Evolutionary conservation across 2,888 invertebrate species (phyloP).

Genomic region (Tridacna gigas): DNA sequence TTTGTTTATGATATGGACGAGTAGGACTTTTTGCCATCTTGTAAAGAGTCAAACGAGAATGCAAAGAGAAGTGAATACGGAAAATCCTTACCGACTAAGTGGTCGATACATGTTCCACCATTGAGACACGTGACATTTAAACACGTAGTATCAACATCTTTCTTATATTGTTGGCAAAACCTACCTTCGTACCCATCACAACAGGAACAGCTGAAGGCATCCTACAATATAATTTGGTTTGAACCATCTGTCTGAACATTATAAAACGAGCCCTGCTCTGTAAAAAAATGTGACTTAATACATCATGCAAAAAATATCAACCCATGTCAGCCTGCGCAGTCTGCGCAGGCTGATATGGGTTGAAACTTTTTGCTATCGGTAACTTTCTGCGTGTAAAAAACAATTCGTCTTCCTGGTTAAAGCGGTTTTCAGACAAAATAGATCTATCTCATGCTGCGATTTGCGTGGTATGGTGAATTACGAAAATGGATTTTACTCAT

Average conservation of each 20-base stretch:
- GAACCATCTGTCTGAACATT: not conserved
- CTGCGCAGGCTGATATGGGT: not conserved
- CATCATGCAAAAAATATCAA: not conserved
- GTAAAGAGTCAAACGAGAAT: too few relatives aligned
- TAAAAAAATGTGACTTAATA: not conserved
- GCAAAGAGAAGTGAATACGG: too few relatives aligned
- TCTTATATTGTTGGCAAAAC: not conserved
- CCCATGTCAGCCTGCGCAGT: not conserved
- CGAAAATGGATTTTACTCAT: too few relatives aligned
- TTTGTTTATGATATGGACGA: too few relatives aligned
- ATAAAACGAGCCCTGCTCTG: not conserved
- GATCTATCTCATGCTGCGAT: too few relatives aligned
- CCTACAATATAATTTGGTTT: not conserved
- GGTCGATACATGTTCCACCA: slow-evolving; percentile 9
- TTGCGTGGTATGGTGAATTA: too few relatives aligned
- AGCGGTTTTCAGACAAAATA: too few relatives aligned
- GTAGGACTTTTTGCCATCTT: too few relatives aligned
- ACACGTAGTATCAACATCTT: not conserved
- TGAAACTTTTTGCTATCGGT: too few relatives aligned
- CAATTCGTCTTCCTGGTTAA: too few relatives aligned
- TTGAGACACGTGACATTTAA: not conserved
- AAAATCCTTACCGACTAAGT: too few relatives aligned
- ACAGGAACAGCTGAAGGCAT: not conserved
- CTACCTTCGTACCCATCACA: not conserved
- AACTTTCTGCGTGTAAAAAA: too few relatives aligned